These are phyloP conservation scores for Myiotriccus ornatus DNA, from an alignment of 2,797 vertebrate genomes.

Conservation along the genomic window DNA sequence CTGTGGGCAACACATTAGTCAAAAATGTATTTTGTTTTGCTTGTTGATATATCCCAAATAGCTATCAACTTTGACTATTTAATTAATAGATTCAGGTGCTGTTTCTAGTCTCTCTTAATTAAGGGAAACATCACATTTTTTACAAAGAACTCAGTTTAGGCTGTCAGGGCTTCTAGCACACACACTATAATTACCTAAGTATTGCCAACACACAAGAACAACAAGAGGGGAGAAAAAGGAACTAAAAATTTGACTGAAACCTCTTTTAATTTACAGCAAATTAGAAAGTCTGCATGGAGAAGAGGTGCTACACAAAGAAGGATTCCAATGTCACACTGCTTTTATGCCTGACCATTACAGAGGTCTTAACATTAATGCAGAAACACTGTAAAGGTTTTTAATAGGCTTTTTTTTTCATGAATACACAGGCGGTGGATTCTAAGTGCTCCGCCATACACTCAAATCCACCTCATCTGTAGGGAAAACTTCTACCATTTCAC, in stretches of 20 bases:
- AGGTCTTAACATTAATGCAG: not conserved
- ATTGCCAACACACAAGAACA: not conserved
- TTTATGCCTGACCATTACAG: not conserved
- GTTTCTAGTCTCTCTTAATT: slow-evolving; percentile 40
- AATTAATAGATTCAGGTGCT: slow-evolving; percentile 54
- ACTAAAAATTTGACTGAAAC: not conserved
- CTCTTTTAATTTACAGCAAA: not conserved
- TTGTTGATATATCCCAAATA: slow-evolving; percentile 12
- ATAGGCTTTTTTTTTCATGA: rapidly evolving
- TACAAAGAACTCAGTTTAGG: slow-evolving; percentile 39
- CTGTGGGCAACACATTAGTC: not conserved
- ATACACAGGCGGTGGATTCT: not conserved
- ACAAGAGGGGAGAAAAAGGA: not conserved
- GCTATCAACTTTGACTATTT: slow-evolving; percentile 24
- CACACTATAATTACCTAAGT: slow-evolving; percentile 37
- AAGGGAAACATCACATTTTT: slow-evolving; percentile 7
- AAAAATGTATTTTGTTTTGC: slow-evolving; percentile 19
- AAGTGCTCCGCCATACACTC: not conserved
- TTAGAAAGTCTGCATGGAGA: not conserved
- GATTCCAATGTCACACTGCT: not conserved
- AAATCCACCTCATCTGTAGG: not conserved
- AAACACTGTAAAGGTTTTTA: not conserved
- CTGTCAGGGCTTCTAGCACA: not conserved
- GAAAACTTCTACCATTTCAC: not conserved
- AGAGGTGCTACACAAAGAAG: not conserved